A percentile compares a stretch with the other conserved stretches of the same genome.
These are phyloP conservation scores for Leucophenga montana DNA, from an alignment of 2,888 invertebrate genomes.

Conservation along the genomic window DNA sequence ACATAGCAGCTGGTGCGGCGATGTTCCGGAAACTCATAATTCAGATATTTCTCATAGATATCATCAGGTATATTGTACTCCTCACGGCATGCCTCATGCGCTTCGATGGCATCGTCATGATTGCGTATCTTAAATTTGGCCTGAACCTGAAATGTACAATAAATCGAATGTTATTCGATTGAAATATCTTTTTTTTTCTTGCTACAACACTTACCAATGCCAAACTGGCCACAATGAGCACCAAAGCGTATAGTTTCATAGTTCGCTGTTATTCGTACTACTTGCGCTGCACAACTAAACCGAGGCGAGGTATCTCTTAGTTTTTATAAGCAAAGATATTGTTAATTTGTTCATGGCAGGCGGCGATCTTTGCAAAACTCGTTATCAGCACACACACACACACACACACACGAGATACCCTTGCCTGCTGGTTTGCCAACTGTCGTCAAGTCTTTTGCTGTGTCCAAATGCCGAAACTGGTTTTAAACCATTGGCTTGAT, in stretches of 20 bases:
- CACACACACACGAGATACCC: slow-evolving; percentile 19
- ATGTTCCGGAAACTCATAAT: slow-evolving; percentile 67
- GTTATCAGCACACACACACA: slow-evolving; percentile 22
- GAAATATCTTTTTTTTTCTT: not conserved
- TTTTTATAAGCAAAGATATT: slow-evolving; percentile 46
- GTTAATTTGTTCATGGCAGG: slow-evolving; percentile 13
- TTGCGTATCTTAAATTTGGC: slow-evolving; percentile 63
- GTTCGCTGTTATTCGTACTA: slow-evolving; percentile 41
- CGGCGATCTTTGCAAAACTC: slow-evolving; percentile 31
- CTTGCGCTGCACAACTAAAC: slow-evolving; percentile 51
- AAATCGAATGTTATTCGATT: slow-evolving; percentile 27
- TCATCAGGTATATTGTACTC: slow-evolving; percentile 62
- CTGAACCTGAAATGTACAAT: slow-evolving; percentile 28
- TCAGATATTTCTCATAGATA: slow-evolving; percentile 64
- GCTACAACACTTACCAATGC: slow-evolving; percentile 53
- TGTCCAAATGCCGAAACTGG: slow-evolving; percentile 23
- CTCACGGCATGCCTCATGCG: slow-evolving; percentile 66
- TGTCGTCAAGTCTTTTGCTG: slow-evolving; percentile 16
- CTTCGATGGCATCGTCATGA: slow-evolving; percentile 63
- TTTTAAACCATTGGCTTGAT: not conserved
- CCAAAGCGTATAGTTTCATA: slow-evolving; percentile 60
- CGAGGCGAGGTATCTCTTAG: slow-evolving; percentile 55
- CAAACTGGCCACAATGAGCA: slow-evolving; percentile 47
- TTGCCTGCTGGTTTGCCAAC: slow-evolving; percentile 3
- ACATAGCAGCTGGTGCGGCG: slow-evolving; percentile 69